Base-by-base conservation (phyloP, 2,797 vertebrate genomes). In the Eidolon dupreanum region DNA sequence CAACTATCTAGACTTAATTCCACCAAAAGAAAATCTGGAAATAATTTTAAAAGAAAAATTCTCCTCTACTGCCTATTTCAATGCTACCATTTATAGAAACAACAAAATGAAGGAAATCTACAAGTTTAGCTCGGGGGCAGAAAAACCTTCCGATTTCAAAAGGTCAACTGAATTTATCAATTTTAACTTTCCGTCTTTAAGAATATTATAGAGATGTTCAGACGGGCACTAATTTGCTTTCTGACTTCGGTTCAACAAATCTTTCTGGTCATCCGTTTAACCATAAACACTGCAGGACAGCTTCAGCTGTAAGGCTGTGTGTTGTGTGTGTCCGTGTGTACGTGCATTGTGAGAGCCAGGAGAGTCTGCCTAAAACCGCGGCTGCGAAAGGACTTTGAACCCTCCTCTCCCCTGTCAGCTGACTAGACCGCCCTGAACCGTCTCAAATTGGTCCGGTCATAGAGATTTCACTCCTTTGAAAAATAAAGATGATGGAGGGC, bases 101-200 rank as follows among this genome's bases (percentile, higher is more conserved):
- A 55, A 36, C 68, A 92, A 88, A 91, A 49, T 31, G 51, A 95
- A 79, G 15, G 41, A 81, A 81, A 81, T 73, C 63, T 16, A 88
- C 36, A 71, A 41, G 59, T 55, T 88, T 55, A 16, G 59, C 92
- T 79, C 89, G 43, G 20, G 17, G 41, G 17, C 61, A 65, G 65
- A 81, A 33, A 33, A 33, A 68, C 16, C 36, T 91, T 93, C 55
- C 11, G 1, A 87, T 73, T 61, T 84, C 70, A 93, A 94, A 88
- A 75, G 31, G 49, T 86, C 57, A 87, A 71, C 1, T 33, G 63
- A 88, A 89, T 85, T 49, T 16, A 77, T 8, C 83, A 53, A 65
- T 87, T 84, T 83, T 49, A 81, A 41, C 53, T 71, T 93, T 79
- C 36, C 31, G 68, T 43, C 46, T 59, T 57, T 15, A n/a, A 38